These are phyloP conservation scores for Zophobas morio DNA, from an alignment of 1,140 invertebrate species.

Conservation along the genomic window DNA sequence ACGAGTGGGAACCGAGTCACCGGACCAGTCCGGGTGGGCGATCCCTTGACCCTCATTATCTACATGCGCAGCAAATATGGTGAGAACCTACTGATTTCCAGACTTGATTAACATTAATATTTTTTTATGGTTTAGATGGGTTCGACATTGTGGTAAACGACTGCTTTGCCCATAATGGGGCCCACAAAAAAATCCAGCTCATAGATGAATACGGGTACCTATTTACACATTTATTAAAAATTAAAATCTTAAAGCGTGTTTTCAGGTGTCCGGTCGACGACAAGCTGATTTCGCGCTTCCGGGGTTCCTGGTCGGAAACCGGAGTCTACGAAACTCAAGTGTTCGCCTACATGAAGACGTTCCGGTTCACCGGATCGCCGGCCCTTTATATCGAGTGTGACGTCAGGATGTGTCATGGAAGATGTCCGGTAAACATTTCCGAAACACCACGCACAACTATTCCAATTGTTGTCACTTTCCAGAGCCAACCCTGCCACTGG, in stretches of 20 bases:
- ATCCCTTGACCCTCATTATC: slow-evolving; percentile 92
- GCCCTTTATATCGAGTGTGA: slow-evolving; percentile 96
- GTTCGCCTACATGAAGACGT: slow-evolving; percentile 96
- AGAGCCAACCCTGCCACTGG: slow-evolving; percentile 96
- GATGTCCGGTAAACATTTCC: slow-evolving; percentile 84
- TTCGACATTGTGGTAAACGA: slow-evolving; percentile 98
- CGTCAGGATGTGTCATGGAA: slow-evolving; percentile 94
- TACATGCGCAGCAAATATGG: slow-evolving; percentile 96
- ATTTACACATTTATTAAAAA: slow-evolving; percentile 12
- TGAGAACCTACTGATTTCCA: slow-evolving; percentile 65
- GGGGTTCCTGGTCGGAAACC: slow-evolving; percentile 91
- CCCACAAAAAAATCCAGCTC: slow-evolving; percentile 90
- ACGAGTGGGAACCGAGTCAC: slow-evolving; percentile 86
- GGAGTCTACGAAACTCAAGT: slow-evolving; percentile 94
- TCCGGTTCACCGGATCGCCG: slow-evolving; percentile 93
- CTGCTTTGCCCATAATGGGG: slow-evolving; percentile 95
- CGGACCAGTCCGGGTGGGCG: slow-evolving; percentile 91
- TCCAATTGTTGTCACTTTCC: slow-evolving; percentile 47
- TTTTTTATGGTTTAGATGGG: slow-evolving; percentile 78
- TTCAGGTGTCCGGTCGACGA: slow-evolving; percentile 92
- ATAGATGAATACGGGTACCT: slow-evolving; percentile 92
- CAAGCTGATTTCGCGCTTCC: slow-evolving; percentile 91
- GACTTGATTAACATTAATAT: slow-evolving; percentile 4
- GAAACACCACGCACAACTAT: not conserved
- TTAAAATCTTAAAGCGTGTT: not conserved